A percentile compares a stretch with the other conserved stretches of the same genome.
Evolutionary conservation across 1,140 invertebrate species (phyloP).

Genomic region (Helicoverpa zea): DNA sequence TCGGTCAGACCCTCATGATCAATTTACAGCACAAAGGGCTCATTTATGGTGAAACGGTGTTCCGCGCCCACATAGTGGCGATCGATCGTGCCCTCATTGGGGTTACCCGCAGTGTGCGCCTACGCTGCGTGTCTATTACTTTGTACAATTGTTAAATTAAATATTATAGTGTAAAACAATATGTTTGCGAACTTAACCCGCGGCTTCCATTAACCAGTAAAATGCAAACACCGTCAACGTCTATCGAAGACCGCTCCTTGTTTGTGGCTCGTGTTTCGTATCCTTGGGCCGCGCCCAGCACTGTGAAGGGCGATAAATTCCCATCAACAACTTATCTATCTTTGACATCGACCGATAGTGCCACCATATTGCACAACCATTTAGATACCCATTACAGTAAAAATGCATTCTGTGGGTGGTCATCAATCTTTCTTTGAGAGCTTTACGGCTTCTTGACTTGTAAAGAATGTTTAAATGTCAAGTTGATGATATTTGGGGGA

Average conservation of each 20-base stretch:
- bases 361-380: slow-evolving; percentile 75
- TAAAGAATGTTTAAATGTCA: slow-evolving; percentile 50
- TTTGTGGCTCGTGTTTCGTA: slow-evolving; percentile 67
- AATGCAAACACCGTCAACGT: slow-evolving; percentile 69
- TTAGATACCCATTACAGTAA: slow-evolving; percentile 78
- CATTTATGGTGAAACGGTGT: slow-evolving; percentile 69
- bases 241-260: slow-evolving; percentile 75
- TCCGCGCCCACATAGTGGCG: slow-evolving; percentile 73
- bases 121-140: slow-evolving; percentile 61
- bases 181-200: slow-evolving; percentile 63
- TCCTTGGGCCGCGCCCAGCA: slow-evolving; percentile 73
- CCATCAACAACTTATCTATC: slow-evolving; percentile 77
- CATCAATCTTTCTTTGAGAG: slow-evolving; percentile 59
- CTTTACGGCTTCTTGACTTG: slow-evolving; percentile 48
- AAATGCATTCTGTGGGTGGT: slow-evolving; percentile 73
- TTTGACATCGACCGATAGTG: slow-evolving; percentile 76
- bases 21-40: slow-evolving; percentile 82
- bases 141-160: slow-evolving; percentile 39
- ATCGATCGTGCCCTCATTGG: slow-evolving; percentile 82
- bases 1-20: slow-evolving; percentile 76
- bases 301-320: slow-evolving; percentile 76
- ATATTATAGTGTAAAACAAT: slow-evolving; percentile 47
- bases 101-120: slow-evolving; percentile 67
- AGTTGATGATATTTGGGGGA: slow-evolving; percentile 33
- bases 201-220: slow-evolving; percentile 72